Evolutionary conservation across 2,888 invertebrate genomes (phyloP).

Genomic region (Abrostola triplasia): DNA sequence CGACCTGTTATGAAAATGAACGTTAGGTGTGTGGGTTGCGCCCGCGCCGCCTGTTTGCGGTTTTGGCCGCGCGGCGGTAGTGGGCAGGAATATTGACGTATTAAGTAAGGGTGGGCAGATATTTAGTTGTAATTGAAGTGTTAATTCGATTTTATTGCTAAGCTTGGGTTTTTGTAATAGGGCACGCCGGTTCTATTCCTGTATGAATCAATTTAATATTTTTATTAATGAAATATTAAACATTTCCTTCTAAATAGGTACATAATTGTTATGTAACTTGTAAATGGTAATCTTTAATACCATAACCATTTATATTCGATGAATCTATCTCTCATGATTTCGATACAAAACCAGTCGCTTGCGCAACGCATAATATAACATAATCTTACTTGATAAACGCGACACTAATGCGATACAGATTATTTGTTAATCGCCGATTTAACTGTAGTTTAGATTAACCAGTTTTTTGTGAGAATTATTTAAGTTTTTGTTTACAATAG

Average conservation of each 20-base stretch:
- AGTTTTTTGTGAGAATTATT: conserved; percentile 39
- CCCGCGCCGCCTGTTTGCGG: conserved; percentile 27
- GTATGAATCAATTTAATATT: too few relatives aligned
- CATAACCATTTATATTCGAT: conserved; percentile 25
- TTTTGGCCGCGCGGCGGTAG: conserved; percentile 24
- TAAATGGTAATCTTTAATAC: not conserved
- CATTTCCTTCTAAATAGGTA: not conserved
- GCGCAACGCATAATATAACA: conserved; percentile 56
- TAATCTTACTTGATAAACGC: conserved; percentile 65
- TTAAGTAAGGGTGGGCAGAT: conserved; percentile 5
- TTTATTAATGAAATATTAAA: not conserved
- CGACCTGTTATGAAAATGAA: conserved; percentile 63
- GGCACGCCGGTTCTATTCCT: too few relatives aligned
- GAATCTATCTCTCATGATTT: conserved; percentile 33
- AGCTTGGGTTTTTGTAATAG: not conserved
- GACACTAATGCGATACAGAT: conserved; percentile 70
- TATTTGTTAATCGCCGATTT: conserved; percentile 67
- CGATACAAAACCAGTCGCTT: conserved; percentile 47
- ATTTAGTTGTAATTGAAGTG: not conserved
- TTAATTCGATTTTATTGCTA: not conserved
- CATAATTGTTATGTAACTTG: not conserved
- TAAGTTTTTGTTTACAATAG: conserved; percentile 15
- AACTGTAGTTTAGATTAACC: conserved; percentile 58
- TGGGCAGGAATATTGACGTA: conserved; percentile 1
- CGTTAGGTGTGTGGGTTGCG: conserved; percentile 55